Evolutionary conservation across 2,888 invertebrate species (phyloP).

Genomic region (Thereva nobilitata): DNA sequence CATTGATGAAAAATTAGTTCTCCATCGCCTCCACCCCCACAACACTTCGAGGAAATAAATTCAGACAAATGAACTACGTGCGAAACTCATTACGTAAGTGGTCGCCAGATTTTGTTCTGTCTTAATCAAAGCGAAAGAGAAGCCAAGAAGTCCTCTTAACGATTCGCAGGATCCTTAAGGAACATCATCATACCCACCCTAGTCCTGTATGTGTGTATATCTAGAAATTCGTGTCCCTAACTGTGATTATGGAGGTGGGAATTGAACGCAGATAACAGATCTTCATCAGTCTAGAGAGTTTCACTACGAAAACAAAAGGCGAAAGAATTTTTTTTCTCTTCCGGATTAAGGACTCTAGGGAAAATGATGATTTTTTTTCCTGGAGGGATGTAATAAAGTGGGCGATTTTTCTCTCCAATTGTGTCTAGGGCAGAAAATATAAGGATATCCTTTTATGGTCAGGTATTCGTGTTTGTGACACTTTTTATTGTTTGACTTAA

Average conservation of each 20-base stretch:
- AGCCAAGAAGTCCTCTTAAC: constrained; percentile 29
- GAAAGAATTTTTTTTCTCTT: constrained; percentile 13
- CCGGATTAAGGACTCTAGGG: constrained; percentile 28
- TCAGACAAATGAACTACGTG: constrained; percentile 39
- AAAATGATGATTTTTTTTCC: constrained; percentile 23
- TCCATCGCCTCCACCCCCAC: constrained; percentile 6
- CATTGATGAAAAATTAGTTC: constrained; percentile 36
- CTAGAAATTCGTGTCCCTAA: too few relatives aligned
- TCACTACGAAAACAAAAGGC: constrained; percentile 23
- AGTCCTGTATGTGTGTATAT: neutral
- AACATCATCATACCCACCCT: constrained; percentile 17
- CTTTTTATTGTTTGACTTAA: constrained; percentile 39
- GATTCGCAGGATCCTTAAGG: constrained; percentile 7
- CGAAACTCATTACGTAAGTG: constrained; percentile 39
- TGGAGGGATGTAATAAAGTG: constrained; percentile 19
- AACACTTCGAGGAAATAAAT: constrained; percentile 20
- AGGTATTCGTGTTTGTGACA: constrained; percentile 31
- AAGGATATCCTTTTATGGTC: constrained; percentile 12
- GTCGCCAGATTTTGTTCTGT: constrained; percentile 32
- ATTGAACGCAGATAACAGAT: constrained; percentile 26
- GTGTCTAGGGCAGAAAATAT: constrained; percentile 20
- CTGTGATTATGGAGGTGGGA: constrained; percentile 35
- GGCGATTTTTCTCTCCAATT: constrained; percentile 29
- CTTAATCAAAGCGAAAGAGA: constrained; percentile 33
- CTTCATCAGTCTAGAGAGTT: constrained; percentile 23